Conservation (phyloP, 2,113 vertebrate species). For the Tragelaphus imberbis region DNA sequence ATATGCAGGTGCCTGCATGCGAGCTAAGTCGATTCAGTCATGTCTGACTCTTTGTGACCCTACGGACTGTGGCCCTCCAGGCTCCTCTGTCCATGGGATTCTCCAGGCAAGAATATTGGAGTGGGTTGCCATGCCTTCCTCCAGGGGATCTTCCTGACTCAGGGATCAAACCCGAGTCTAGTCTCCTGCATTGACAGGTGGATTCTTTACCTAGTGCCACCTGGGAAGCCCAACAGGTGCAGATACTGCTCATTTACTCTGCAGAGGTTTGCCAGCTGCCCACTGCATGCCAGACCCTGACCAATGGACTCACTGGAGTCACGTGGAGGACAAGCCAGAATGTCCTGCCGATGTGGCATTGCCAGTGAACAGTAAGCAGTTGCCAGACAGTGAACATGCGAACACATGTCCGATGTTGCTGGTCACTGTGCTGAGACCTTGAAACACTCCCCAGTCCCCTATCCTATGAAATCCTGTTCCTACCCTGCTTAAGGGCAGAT, state of each 20-base stretch:
- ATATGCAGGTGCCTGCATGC: neutral
- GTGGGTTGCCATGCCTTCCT: neutral
- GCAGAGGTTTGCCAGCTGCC: neutral
- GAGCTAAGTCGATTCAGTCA: neutral
- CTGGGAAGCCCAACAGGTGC: neutral
- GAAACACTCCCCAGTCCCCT: fast-evolving
- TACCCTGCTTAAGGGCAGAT: fast-evolving
- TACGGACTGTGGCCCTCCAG: neutral
- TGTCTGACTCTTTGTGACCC: neutral
- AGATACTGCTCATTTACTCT: neutral
- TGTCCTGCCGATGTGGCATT: no score
- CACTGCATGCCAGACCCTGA: fast-evolving
- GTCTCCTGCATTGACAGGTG: neutral
- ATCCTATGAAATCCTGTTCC: neutral
- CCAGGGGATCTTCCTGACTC: neutral
- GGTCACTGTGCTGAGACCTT: neutral
- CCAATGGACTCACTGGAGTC: fast-evolving
- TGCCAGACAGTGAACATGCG: neutral
- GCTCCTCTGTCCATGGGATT: neutral
- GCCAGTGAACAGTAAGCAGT: neutral
- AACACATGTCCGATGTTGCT: fast-evolving
- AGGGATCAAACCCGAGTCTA: neutral
- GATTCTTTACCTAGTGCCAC: neutral
- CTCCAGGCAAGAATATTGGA: neutral
- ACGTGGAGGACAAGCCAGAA: fast-evolving